Evolutionary conservation across 2,888 invertebrate genomes (phyloP), one percentile per base, ranked within the genome.

Genomic region (Chrysopilus asiliformis): DNA sequence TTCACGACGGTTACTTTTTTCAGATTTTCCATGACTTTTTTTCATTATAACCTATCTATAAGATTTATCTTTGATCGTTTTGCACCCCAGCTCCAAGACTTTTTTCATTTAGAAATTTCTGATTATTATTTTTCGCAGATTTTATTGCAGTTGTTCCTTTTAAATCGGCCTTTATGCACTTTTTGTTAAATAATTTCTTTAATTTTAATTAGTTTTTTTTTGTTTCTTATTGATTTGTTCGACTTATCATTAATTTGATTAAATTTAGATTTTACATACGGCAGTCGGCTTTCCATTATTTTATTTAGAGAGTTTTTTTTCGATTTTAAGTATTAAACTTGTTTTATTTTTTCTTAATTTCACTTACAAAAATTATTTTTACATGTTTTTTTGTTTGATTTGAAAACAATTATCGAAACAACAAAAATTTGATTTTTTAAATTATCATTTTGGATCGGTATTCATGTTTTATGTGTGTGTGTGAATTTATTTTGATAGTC

Each of bases 51-150:
- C n/a, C n/a, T n/a, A n/a, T n/a, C n/a, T n/a, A n/a, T n/a, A n/a
- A n/a, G n/a, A n/a, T n/a, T n/a, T n/a, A n/a, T n/a, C n/a, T n/a
- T n/a, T n/a, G n/a, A n/a, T n/a, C n/a, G n/a, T n/a, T n/a, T n/a
- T 56, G 53, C 56, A 51, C 59, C 60, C 57, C 60, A 54, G 50
- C 58, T 58, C 57, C 58, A 56, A 59, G 52, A 47, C 45, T 3
- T 4, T 14, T 14, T 28, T 10, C 22, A 4, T 4, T 4, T 12
- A 20, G 10, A 32, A 4, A 18, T 22, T 24, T 34, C 34, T 28
- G 14, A 24, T 13, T 34, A 6, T 28, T 32, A 15, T 32, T 17
- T 5, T 26, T 13, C 18, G 4, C 17, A 26, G 9, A 10, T 32
- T 14, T 26, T 19, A n/a, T 14, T 14, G 4, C 18, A 24, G 26